Evolutionary conservation across 2,113 vertebrate species (phyloP), one percentile per base, ranked within the genome.

Genomic region (human): DNA sequence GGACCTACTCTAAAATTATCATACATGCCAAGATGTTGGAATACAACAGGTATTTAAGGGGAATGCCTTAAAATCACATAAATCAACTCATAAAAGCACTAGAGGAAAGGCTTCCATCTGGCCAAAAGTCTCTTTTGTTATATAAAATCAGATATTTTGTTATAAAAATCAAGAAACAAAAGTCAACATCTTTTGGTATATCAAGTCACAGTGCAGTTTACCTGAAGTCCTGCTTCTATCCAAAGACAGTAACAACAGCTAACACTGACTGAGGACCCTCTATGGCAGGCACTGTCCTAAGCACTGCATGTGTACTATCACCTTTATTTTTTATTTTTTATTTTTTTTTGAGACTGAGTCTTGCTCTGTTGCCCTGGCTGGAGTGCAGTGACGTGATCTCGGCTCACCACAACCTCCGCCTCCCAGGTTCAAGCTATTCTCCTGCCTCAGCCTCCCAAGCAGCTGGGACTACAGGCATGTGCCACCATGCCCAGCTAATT

Each of bases 51-150:
- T 11, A 23, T 35, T 70, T 3, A 57, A 43, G 22, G 38, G 32
- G 66, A 57, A 38, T 2, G 23, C 59, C 97, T 13, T 88, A 2
- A 96, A 94, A 95, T 48, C 91, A 97, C 97, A 0, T 27, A 64
- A 91, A 73, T 92, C 90, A 76, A 70, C 8, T 87, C 73, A 61
- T 17, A 61, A 70, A 95, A 72, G 1, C 43, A 8, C 45, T 0
- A 4, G 32, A 72, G 66, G 40, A 35, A 93, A 75, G 23, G 23
- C 80, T 55, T 81, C 27, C 85, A 48, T 45, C n/a, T 66, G 80
- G 78, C 55, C 17, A 2, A 20, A 43, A 48, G 70, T 94, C 84
- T 85, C 35, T 89, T 23, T 32, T 90, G 57, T 48, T 66, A 2
- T 68, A 27, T 2, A 0, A 64, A 23, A 6, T 32, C 27, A 2